phyloP scores from a whole-genome alignment of 2,888 invertebrate species.

The Ypsolopha scabrella region DNA sequence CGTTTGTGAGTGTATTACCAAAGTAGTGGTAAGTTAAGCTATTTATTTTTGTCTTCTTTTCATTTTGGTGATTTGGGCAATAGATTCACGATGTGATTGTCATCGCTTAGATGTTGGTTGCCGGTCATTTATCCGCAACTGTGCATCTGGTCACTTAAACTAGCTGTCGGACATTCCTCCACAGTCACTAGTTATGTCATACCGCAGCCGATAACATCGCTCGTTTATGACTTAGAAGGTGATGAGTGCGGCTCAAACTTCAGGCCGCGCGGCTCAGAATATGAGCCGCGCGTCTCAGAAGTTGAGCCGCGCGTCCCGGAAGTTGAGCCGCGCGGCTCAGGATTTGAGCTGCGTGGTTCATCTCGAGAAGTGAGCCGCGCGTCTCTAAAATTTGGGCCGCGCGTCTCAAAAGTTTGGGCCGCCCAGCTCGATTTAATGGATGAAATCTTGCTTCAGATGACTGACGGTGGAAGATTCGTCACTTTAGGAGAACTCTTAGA shows the following conservation, averaged over 20 bases:
- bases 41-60: background rate
- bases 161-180: background rate
- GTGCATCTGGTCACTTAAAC: no score
- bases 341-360: background rate
- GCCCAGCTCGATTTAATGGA: background rate
- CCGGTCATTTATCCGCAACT: background rate
- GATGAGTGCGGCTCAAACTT: background rate
- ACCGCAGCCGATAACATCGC: background rate
- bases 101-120: background rate
- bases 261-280: background rate
- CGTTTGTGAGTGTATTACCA: background rate
- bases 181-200: background rate
- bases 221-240: background rate
- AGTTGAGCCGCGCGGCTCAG: background rate
- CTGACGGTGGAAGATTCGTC: background rate
- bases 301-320: background rate
- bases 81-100: no score
- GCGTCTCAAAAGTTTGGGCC: background rate
- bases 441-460: background rate
- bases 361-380: background rate
- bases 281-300: background rate
- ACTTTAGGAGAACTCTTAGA: constrained; percentile 1
- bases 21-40: background rate
- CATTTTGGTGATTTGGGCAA: background rate
- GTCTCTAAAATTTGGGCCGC: background rate